Conservation (phyloP, 2,888 invertebrate species). For the Caenorhabditis becei region DNA sequence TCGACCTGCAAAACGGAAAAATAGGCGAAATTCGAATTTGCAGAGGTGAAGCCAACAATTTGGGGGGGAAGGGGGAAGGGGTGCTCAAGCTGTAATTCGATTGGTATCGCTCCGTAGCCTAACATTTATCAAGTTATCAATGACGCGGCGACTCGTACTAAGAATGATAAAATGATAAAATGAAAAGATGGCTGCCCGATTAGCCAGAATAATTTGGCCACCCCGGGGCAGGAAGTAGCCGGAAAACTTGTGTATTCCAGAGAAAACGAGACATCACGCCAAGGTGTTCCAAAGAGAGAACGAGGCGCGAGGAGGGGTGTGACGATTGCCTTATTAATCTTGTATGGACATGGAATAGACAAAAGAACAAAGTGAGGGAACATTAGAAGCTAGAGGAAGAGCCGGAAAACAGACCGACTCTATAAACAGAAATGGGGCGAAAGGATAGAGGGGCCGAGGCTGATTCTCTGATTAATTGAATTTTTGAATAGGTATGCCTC, state of each 20-base stretch:
- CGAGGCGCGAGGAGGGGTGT: background rate
- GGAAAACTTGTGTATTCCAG: background rate
- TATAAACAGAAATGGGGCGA: background rate
- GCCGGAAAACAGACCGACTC: background rate
- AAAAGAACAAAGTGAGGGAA: background rate
- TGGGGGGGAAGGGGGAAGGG: background rate
- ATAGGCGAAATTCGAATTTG: background rate
- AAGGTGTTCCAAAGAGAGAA: slow-evolving; percentile 12
- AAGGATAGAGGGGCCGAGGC: slow-evolving; percentile 20
- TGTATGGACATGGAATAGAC: background rate
- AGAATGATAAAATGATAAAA: slow-evolving; percentile 13
- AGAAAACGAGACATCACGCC: background rate
- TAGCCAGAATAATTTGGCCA: slow-evolving; percentile 16
- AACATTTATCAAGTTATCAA: slow-evolving; percentile 26
- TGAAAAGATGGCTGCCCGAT: background rate
- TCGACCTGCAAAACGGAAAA: slow-evolving; percentile 64
- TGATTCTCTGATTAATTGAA: slow-evolving; percentile 40
- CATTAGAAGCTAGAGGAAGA: slow-evolving; percentile 1
- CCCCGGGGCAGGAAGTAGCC: slow-evolving; percentile 8
- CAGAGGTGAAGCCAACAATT: slow-evolving; percentile 6
- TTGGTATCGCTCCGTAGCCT: slow-evolving; percentile 12
- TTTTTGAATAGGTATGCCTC: slow-evolving; percentile 32
- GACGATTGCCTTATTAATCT: slow-evolving; percentile 39
- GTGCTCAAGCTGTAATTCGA: slow-evolving; percentile 5
- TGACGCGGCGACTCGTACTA: slow-evolving; percentile 7